Percentiles rank a stretch among this genome's conserved stretches.
These are phyloP conservation scores for Osmerus eperlanus DNA, from an alignment of 2,113 vertebrate genomes.

Conservation along the genomic window DNA sequence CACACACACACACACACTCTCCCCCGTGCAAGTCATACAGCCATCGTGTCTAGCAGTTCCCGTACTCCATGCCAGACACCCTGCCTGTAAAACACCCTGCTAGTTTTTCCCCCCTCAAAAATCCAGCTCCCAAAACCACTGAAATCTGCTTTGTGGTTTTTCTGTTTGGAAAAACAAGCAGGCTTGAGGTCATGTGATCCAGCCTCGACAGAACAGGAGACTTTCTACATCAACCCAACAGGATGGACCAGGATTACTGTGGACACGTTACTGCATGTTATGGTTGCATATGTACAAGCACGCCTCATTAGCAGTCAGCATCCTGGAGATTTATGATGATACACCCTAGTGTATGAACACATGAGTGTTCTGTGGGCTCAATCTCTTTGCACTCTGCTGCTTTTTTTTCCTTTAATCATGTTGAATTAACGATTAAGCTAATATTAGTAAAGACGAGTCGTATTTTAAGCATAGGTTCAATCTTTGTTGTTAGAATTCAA, in stretches of 20 bases:
- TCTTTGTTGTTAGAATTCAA: conserved; percentile 1
- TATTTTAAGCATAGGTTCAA: neutral
- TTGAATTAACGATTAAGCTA: no score
- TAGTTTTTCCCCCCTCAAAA: conserved; percentile 34
- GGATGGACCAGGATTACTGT: neutral
- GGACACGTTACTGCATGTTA: neutral
- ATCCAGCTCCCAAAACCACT: conserved; percentile 35
- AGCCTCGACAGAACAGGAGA: neutral
- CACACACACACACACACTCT: neutral
- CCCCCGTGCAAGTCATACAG: neutral
- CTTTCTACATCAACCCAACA: neutral
- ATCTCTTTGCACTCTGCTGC: no score
- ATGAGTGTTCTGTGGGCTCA: no score
- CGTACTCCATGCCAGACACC: conserved; percentile 31
- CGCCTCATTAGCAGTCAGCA: no score
- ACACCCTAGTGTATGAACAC: no score
- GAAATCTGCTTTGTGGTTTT: conserved; percentile 43
- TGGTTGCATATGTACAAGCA: no score
- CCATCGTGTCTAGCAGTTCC: conserved; percentile 21
- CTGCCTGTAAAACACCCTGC: conserved; percentile 39
- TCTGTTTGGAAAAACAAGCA: conserved; percentile 46
- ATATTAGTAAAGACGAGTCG: no score
- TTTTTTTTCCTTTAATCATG: no score
- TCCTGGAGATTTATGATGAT: no score
- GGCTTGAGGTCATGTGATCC: conserved; percentile 10